A percentile compares a stretch with the other conserved stretches of the same genome.
Conservation (phyloP, 2,888 invertebrate species). For the Tineola bisselliella region DNA sequence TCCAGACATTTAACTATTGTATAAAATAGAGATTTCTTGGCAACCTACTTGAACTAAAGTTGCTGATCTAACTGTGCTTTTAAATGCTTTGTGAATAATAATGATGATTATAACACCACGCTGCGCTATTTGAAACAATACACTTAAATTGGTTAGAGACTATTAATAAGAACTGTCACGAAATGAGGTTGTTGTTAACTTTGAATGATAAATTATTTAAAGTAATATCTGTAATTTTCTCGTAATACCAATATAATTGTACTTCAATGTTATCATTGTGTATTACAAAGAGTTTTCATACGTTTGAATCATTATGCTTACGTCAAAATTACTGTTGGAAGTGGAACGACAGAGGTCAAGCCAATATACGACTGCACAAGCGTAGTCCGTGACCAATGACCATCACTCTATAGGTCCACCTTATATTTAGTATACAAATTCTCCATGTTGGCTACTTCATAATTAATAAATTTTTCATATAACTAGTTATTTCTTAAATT, state of each 20-base stretch:
- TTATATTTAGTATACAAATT: too few species aligned
- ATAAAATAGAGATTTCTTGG: not conserved
- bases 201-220: too few species aligned
- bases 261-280: not conserved
- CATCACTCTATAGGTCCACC: too few species aligned
- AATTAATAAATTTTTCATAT: too few species aligned
- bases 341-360: slow-evolving; percentile 7
- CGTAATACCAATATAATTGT: too few species aligned
- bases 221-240: too few species aligned
- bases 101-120: not conserved
- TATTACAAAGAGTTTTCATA: not conserved
- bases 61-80: not conserved
- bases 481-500: too few species aligned
- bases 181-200: too few species aligned
- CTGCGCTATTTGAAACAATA: too few species aligned
- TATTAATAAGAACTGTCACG: too few species aligned
- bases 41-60: not conserved
- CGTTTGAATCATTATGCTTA: not conserved
- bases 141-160: too few species aligned
- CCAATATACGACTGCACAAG: slow-evolving; percentile 2
- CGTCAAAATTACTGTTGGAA: slow-evolving; percentile 3
- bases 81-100: not conserved
- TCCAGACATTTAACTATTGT: not conserved
- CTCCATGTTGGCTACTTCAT: too few species aligned
- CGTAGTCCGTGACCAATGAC: not conserved